Evolutionary conservation across 1,140 invertebrate genomes (phyloP).

Genomic region (Zaprionus gabonicus): DNA sequence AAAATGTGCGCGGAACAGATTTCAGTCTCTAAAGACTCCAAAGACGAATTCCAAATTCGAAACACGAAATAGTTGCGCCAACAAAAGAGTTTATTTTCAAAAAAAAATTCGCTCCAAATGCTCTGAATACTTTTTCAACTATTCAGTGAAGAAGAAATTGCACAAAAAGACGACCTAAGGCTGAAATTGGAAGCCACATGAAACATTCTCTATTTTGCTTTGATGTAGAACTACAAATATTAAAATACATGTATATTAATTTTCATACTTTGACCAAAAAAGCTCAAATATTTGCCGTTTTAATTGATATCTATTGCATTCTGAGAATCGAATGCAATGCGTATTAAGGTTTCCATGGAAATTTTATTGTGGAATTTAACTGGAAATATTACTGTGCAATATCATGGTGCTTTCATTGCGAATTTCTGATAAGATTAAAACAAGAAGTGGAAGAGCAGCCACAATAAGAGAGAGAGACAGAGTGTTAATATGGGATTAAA

Average conservation of each 20-base stretch:
- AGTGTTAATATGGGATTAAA: conserved; percentile 4
- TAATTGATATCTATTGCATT: too few relatives aligned
- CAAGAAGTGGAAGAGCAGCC: not conserved
- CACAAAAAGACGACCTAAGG: not conserved
- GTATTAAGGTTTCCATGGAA: too few relatives aligned
- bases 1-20: not conserved
- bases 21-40: not conserved
- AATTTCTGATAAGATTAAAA: not conserved
- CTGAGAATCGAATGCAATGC: too few relatives aligned
- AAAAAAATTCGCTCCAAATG: not conserved
- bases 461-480: not conserved
- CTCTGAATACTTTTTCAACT: not conserved
- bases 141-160: not conserved
- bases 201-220: too few relatives aligned
- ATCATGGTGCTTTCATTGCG: not conserved
- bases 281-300: too few relatives aligned
- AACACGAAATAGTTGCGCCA: not conserved
- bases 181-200: too few relatives aligned
- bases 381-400: not conserved
- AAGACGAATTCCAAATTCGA: conserved; percentile 4
- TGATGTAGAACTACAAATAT: too few relatives aligned
- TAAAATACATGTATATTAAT: too few relatives aligned
- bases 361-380: too few relatives aligned
- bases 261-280: too few relatives aligned
- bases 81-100: not conserved